These are phyloP conservation scores for Podarcis siculus DNA, from an alignment of 2,797 vertebrate species.

Conservation along the genomic window DNA sequence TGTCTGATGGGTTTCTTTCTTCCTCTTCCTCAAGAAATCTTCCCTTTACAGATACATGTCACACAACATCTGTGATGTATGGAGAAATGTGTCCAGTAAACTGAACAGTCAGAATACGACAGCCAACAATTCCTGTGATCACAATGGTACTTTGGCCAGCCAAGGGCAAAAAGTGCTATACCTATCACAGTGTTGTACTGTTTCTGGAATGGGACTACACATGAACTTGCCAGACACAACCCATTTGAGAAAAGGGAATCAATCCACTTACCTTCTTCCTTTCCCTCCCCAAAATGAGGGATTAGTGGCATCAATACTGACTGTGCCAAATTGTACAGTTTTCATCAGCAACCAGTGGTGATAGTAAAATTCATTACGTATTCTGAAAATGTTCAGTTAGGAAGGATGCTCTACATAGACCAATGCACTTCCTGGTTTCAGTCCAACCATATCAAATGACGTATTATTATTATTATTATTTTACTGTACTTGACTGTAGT, in stretches of 20 bases:
- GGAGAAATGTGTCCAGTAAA: neutral
- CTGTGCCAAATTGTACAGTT: neutral
- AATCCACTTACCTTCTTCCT: neutral
- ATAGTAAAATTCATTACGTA: neutral
- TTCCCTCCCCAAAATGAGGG: neutral
- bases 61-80: neutral
- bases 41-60: neutral
- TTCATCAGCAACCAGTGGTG: neutral
- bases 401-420: neutral
- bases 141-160: neutral
- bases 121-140: neutral
- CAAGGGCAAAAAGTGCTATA: neutral
- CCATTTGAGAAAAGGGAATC: neutral
- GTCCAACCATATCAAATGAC: neutral
- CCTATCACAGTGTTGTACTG: neutral
- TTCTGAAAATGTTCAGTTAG: accelerated
- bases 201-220: neutral
- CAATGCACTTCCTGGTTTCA: neutral
- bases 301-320: neutral
- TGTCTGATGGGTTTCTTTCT: neutral
- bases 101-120: neutral
- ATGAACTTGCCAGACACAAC: neutral
- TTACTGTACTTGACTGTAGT: too few species aligned
- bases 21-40: neutral
- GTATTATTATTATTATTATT: too few species aligned